Evolutionary conservation across 2,113 vertebrate species (phyloP).

Genomic region (Apteryx mantelli): DNA sequence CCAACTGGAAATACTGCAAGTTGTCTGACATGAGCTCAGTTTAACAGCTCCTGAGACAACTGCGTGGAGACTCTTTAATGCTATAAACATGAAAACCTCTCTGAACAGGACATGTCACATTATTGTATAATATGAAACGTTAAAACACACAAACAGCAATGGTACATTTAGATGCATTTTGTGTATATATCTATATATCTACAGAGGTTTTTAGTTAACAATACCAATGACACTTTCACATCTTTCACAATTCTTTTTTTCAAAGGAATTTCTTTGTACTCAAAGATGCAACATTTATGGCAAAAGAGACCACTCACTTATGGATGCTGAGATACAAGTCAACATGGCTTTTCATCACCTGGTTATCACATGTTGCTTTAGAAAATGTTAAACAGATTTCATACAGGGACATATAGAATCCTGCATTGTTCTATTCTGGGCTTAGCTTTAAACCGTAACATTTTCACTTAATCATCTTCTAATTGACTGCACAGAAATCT

Average conservation of each 20-base stretch:
- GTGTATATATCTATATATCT: no score
- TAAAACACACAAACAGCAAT: not conserved
- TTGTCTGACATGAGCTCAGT: not conserved
- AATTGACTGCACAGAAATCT: not conserved
- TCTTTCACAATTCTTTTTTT: not conserved
- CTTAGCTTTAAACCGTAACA: not conserved
- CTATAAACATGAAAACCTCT: not conserved
- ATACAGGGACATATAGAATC: rapidly evolving
- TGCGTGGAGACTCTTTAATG: not conserved
- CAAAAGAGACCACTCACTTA: not conserved
- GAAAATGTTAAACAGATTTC: not conserved
- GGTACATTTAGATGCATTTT: not conserved
- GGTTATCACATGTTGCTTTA: not conserved
- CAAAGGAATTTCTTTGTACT: not conserved
- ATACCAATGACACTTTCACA: not conserved
- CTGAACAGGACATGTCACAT: not conserved
- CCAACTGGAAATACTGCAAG: not conserved
- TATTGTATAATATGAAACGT: not conserved
- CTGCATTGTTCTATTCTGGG: not conserved
- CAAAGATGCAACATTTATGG: not conserved
- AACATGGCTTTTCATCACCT: not conserved
- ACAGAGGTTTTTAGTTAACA: not conserved
- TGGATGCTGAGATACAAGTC: not conserved
- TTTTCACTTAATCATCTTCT: not conserved
- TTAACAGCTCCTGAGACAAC: not conserved